Percentiles rank a stretch among this genome's conserved stretches.
Conservation (phyloP, 1,140 invertebrate genomes). For the Bathynomus jamesi region DNA sequence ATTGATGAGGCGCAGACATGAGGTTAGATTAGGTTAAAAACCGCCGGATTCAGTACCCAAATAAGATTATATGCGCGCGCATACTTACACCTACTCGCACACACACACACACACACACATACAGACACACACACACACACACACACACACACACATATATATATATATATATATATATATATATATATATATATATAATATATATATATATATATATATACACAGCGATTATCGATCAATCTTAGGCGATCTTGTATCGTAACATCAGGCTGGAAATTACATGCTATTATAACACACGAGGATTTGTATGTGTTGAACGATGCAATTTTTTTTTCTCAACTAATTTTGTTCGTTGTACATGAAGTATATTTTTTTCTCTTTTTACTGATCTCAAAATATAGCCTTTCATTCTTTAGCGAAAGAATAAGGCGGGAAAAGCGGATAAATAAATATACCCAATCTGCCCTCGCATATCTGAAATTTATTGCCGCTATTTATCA, state of each 20-base stretch:
- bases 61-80: no score
- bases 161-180: no score
- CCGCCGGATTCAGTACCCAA: no score
- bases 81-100: no score
- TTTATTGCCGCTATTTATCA: conserved; percentile 22
- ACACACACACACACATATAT: no score
- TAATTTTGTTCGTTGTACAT: background rate
- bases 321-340: conserved; percentile 4
- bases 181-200: no score
- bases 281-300: conserved; percentile 23
- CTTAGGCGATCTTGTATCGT: conserved; percentile 14
- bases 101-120: no score
- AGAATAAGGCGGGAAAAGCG: background rate
- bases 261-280: conserved; percentile 25
- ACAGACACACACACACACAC: no score
- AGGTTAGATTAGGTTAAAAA: no score
- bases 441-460: conserved; percentile 3
- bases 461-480: background rate
- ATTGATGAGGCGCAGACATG: no score
- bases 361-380: background rate
- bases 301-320: conserved; percentile 18
- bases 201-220: no score
- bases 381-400: background rate
- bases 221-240: background rate
- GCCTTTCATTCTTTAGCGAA: background rate